A percentile compares a stretch with the other conserved stretches of the same genome.
These are phyloP conservation scores for Drosophila burlai DNA, from an alignment of 1,140 invertebrate species.

Conservation along the genomic window DNA sequence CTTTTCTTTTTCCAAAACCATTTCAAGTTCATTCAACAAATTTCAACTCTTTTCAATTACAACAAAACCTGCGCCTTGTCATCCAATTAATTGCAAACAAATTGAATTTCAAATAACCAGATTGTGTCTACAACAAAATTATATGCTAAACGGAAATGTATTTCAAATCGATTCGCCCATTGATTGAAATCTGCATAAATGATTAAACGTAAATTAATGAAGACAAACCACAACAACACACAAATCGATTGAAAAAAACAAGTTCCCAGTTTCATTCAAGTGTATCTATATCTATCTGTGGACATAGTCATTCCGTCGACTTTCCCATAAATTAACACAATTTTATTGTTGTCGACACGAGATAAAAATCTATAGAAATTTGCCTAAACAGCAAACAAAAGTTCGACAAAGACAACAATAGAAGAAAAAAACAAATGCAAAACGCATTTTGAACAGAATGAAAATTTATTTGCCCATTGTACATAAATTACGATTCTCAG, in stretches of 20 bases:
- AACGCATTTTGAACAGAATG: conserved; percentile 57
- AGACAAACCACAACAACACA: conserved; percentile 59
- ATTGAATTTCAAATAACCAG: conserved; percentile 32
- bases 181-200: conserved; percentile 80
- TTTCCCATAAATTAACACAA: conserved; percentile 82
- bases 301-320: conserved; percentile 49
- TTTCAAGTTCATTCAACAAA: not conserved
- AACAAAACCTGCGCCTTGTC: not conserved
- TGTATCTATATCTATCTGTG: conserved; percentile 31
- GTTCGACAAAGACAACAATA: conserved; percentile 48
- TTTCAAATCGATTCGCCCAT: conserved; percentile 64
- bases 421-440: conserved; percentile 30
- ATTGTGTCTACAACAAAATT: conserved; percentile 18
- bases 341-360: conserved; percentile 81
- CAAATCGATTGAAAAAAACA: conserved; percentile 59
- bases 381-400: conserved; percentile 78
- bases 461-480: conserved; percentile 74
- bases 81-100: conserved; percentile 36
- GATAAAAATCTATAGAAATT: conserved; percentile 76
- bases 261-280: conserved; percentile 62
- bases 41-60: not conserved
- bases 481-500: conserved; percentile 62
- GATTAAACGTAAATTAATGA: conserved; percentile 79
- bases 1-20: too few relatives aligned
- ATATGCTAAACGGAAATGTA: conserved; percentile 73